Evolutionary conservation across 2,113 vertebrate species (phyloP).

Genomic region (Pica pica): DNA sequence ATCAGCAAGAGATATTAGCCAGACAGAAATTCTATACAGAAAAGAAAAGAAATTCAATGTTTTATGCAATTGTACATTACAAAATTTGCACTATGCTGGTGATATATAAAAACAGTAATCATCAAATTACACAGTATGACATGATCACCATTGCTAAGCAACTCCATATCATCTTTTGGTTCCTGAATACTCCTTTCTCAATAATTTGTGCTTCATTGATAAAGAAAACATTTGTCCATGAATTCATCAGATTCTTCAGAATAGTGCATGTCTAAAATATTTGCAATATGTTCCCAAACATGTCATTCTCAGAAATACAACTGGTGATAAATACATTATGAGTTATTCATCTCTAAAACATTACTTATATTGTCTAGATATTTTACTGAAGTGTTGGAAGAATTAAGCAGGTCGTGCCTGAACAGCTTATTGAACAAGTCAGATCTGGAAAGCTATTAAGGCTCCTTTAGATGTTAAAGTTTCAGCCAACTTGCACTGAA

Average conservation of each 20-base stretch:
- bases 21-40: neutral
- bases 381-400: neutral
- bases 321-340: neutral
- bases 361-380: neutral
- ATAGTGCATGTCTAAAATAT: neutral
- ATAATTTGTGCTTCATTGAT: neutral
- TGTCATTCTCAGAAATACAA: neutral
- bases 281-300: neutral
- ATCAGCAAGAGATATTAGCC: neutral
- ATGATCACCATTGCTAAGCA: neutral
- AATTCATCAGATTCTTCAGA: neutral
- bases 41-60: neutral
- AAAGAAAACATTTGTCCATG: neutral
- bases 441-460: slow-evolving; percentile 41
- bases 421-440: slow-evolving; percentile 40
- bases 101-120: neutral
- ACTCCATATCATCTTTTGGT: neutral
- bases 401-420: slow-evolving; percentile 34
- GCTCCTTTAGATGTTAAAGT: neutral
- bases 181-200: neutral
- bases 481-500: neutral
- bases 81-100: neutral
- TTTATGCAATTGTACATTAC: neutral
- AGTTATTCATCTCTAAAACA: neutral
- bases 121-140: neutral